Evolutionary conservation across 2,888 invertebrate species (phyloP).

Genomic region (Zele albiditarsus): DNA sequence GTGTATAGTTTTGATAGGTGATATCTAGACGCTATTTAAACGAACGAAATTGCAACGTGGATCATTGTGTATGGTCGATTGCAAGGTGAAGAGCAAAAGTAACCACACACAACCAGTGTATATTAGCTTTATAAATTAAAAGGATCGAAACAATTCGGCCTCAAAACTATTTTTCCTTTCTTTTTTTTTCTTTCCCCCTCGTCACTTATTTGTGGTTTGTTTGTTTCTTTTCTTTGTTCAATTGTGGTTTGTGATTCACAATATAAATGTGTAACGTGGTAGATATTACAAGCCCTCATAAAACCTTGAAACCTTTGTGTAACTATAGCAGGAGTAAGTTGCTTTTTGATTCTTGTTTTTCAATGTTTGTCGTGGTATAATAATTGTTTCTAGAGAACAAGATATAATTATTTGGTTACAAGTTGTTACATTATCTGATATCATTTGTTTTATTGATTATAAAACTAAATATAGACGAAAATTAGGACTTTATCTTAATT

Average conservation of each 20-base stretch:
- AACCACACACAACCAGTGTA: neutral
- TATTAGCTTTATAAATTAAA: neutral
- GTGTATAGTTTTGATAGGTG: neutral
- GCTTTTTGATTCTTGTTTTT: no score
- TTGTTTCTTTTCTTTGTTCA: neutral
- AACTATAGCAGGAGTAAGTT: no score
- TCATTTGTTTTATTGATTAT: no score
- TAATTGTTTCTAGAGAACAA: no score
- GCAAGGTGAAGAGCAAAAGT: neutral
- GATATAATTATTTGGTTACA: no score
- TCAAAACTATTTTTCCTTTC: constrained; percentile 15
- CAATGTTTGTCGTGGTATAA: no score
- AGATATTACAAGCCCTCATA: no score
- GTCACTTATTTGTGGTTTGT: no score
- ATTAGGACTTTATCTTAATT: no score
- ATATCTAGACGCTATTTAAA: neutral
- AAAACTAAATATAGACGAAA: no score
- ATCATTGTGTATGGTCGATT: neutral
- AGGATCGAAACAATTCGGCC: constrained; percentile 14
- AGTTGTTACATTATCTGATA: no score
- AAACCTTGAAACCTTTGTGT: no score
- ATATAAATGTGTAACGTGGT: neutral
- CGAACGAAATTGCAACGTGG: neutral
- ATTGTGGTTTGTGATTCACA: constrained; percentile 6
- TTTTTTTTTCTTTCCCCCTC: neutral